These are phyloP conservation scores for Pteropus alecto DNA, from an alignment of 2,113 vertebrate species.

Conservation along the genomic window DNA sequence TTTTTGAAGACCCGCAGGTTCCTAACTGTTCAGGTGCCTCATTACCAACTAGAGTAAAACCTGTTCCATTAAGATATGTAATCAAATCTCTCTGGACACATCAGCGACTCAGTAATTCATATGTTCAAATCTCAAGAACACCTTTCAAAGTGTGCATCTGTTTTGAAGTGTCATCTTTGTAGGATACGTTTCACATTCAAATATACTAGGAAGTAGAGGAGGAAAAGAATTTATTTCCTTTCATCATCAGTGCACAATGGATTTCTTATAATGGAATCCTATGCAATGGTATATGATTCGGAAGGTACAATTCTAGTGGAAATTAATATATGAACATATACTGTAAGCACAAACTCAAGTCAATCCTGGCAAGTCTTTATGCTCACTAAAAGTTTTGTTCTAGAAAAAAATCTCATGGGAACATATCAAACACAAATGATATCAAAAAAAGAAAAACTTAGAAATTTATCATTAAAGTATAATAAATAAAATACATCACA, in stretches of 20 bases:
- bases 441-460: not conserved
- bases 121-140: not conserved
- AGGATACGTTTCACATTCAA: not conserved
- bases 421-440: not conserved
- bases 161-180: not conserved
- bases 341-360: not conserved
- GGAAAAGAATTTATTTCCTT: not conserved
- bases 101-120: not conserved
- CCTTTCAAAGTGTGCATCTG: not conserved
- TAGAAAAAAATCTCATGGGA: not conserved
- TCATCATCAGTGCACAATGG: not conserved
- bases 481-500: not conserved
- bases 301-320: not conserved
- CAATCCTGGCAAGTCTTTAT: not conserved
- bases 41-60: not conserved
- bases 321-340: not conserved
- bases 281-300: not conserved
- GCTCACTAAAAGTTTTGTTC: not conserved
- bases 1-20: not conserved
- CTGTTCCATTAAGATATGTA: not conserved
- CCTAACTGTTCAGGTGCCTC: not conserved
- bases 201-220: not conserved
- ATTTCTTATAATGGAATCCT: not conserved
- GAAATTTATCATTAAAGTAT: not conserved
- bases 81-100: not conserved